Evolutionary conservation across 2,888 invertebrate genomes (phyloP).

Genomic region (Dicranocentrus wangi): DNA sequence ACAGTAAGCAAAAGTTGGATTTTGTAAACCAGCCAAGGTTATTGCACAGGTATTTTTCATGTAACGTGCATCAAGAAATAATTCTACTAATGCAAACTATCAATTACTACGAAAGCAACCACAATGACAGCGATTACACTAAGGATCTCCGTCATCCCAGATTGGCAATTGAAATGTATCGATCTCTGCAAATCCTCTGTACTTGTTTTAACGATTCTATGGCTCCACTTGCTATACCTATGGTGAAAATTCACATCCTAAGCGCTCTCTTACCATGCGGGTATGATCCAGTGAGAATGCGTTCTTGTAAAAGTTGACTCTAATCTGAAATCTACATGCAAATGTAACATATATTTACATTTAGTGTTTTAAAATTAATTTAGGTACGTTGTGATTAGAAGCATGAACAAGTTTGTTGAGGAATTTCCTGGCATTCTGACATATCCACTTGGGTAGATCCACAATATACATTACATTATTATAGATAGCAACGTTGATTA

Average conservation of each 20-base stretch:
- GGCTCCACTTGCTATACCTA: conserved; percentile 19
- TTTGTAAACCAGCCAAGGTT: no score
- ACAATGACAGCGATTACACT: conserved; percentile 33
- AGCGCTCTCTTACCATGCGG: neutral
- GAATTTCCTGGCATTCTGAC: conserved; percentile 55
- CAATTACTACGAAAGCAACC: conserved; percentile 12
- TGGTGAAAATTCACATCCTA: neutral
- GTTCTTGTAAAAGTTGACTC: no score
- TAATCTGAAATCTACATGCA: no score
- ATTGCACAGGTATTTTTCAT: no score
- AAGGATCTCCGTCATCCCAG: conserved; percentile 2
- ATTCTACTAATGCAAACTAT: no score
- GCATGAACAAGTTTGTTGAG: conserved; percentile 38
- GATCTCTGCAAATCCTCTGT: conserved; percentile 19
- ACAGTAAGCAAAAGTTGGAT: no score
- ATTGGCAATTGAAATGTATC: conserved; percentile 31
- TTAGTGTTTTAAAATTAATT: no score
- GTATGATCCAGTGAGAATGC: no score
- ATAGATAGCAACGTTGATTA: no score
- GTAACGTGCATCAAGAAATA: no score
- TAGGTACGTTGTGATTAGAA: conserved; percentile 26
- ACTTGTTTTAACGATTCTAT: conserved; percentile 37
- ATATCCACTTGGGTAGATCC: conserved; percentile 45
- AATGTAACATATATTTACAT: no score
- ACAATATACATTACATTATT: conserved; percentile 9